phyloP scores from a whole-genome alignment of 2,888 invertebrate genomes.

The Chamaedrilus cognettii region DNA sequence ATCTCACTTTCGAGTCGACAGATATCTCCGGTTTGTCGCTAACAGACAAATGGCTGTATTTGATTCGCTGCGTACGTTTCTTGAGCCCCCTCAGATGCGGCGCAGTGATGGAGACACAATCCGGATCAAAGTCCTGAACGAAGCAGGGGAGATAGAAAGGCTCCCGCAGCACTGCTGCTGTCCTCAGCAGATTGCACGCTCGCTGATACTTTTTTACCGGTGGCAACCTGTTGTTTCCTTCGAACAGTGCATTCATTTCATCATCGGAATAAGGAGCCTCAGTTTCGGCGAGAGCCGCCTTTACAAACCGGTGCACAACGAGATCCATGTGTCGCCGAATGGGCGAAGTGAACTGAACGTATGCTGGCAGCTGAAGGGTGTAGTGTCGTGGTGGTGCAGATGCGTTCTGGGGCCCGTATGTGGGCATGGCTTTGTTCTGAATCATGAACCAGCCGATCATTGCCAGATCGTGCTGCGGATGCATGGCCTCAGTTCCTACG shows the following conservation, averaged over 20 bases:
- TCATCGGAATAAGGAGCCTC: conserved; percentile 39
- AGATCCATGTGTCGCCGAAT: conserved; percentile 48
- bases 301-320: conserved; percentile 46
- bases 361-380: conserved; percentile 41
- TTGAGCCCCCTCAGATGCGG: conserved; percentile 32
- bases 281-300: conserved; percentile 33
- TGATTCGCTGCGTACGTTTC: conserved; percentile 27
- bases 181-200: conserved; percentile 5
- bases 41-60: conserved; percentile 39
- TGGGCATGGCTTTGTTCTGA: conserved; percentile 40
- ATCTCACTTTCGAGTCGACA: too few relatives aligned
- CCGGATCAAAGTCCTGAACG: conserved; percentile 41
- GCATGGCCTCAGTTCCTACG: conserved; percentile 44
- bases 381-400: conserved; percentile 39
- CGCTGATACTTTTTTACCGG: conserved; percentile 15
- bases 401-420: too few relatives aligned
- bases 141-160: conserved; percentile 45
- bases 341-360: conserved; percentile 48
- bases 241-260: conserved; percentile 41
- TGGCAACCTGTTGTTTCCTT: conserved; percentile 4
- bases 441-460: conserved; percentile 39
- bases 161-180: conserved; percentile 35
- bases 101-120: conserved; percentile 37
- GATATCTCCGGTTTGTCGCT: conserved; percentile 31
- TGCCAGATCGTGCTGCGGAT: conserved; percentile 48